Percentiles rank a stretch among this genome's conserved stretches.
These are phyloP conservation scores for Rallus crepitans DNA, from an alignment of 2,797 vertebrate genomes.

Conservation along the genomic window DNA sequence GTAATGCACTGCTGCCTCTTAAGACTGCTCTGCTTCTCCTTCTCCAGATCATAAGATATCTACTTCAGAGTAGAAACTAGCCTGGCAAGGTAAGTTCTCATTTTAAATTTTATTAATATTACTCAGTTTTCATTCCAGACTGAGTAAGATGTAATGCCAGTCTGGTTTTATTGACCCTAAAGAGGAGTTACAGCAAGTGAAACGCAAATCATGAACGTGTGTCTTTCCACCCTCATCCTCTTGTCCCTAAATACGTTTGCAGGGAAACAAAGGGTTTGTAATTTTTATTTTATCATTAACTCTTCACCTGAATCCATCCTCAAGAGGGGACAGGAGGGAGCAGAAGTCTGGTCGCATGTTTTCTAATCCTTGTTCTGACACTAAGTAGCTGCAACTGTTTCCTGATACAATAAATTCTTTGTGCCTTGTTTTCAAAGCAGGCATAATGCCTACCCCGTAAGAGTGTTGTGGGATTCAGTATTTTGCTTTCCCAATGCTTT, in stretches of 20 bases:
- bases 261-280: not conserved
- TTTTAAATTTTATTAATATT: not conserved
- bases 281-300: not conserved
- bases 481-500: constrained; percentile 24
- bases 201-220: not conserved
- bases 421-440: not conserved
- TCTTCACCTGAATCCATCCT: not conserved
- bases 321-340: not conserved
- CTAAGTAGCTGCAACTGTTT: constrained; percentile 24
- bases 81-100: not conserved
- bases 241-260: not conserved
- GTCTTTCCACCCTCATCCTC: not conserved
- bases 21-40: not conserved
- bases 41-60: not conserved
- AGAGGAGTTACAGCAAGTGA: not conserved
- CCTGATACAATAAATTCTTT: constrained; percentile 28
- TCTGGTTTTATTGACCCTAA: not conserved
- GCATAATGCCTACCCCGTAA: not conserved
- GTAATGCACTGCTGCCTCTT: not conserved
- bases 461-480: not conserved
- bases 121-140: not conserved
- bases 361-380: constrained; percentile 32
- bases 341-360: not conserved
- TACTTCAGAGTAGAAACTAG: not conserved
- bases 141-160: not conserved